phyloP scores from a whole-genome alignment of 2,797 vertebrate genomes.

The Mus spretus region DNA sequence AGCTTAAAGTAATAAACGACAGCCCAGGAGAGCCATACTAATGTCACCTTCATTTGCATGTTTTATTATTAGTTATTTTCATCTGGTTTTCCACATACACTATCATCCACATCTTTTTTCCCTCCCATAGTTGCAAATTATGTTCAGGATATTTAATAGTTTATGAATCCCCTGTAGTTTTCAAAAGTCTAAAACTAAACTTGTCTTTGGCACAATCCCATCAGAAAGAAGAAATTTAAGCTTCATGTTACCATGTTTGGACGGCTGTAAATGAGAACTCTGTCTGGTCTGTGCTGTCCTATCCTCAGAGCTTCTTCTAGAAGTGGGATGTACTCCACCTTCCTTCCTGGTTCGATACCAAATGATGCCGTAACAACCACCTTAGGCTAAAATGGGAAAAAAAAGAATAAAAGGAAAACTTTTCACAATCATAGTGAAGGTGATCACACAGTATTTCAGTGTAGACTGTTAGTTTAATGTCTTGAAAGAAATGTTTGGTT shows the following conservation, averaged over 20 bases:
- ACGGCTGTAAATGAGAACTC: slow-evolving; percentile 95
- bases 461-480: not conserved
- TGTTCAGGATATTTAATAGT: not conserved
- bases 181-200: slow-evolving; percentile 45
- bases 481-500: slow-evolving; percentile 32
- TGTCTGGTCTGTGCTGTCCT: slow-evolving; percentile 92
- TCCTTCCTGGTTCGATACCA: slow-evolving; percentile 96
- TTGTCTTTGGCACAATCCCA: not conserved
- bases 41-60: not conserved
- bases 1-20: slow-evolving; percentile 13
- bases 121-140: not conserved
- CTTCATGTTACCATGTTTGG: slow-evolving; percentile 92
- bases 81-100: slow-evolving; percentile 4
- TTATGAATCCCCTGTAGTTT: slow-evolving; percentile 15
- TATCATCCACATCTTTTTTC: not conserved
- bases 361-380: slow-evolving; percentile 96
- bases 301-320: slow-evolving; percentile 94
- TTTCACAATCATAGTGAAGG: not conserved
- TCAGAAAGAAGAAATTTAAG: slow-evolving; percentile 21
- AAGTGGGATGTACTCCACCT: slow-evolving; percentile 95
- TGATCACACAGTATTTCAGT: slow-evolving; percentile 33
- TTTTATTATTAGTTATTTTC: not conserved
- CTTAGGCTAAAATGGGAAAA: slow-evolving; percentile 92
- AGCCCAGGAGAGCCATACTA: not conserved
- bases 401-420: not conserved